These are phyloP conservation scores for human DNA, from an alignment of 2,113 vertebrate species.

Conservation along the genomic window DNA sequence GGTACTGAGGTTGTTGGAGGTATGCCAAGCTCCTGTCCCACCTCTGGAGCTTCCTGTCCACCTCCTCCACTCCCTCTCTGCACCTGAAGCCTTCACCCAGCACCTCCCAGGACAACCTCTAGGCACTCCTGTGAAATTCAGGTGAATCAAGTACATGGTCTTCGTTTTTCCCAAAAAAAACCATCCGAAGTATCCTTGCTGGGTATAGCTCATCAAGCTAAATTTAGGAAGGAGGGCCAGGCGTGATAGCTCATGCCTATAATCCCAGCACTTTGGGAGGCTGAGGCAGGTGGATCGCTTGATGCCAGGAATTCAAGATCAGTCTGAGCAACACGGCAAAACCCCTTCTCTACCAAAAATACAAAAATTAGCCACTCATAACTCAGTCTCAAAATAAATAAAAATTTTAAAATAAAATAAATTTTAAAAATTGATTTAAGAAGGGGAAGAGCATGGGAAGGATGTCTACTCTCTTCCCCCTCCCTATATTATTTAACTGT, in stretches of 20 bases:
- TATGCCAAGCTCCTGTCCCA: not conserved
- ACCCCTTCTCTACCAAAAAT: not conserved
- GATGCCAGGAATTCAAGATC: not conserved
- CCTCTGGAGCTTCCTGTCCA: not conserved
- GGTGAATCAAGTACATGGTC: not conserved
- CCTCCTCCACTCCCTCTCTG: not conserved
- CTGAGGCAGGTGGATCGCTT: not conserved
- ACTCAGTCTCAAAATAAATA: too few species aligned
- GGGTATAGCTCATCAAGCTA: not conserved
- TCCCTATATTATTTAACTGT: not conserved
- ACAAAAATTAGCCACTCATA: not conserved
- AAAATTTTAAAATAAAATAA: too few species aligned
- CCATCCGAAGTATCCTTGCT: not conserved
- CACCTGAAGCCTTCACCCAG: not conserved
- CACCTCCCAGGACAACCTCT: not conserved
- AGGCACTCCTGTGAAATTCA: not conserved
- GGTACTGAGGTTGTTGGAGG: not conserved
- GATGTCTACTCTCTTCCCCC: not conserved
- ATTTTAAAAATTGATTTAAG: too few species aligned
- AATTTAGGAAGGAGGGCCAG: not conserved
- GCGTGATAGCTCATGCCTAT: not conserved
- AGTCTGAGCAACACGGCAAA: not conserved
- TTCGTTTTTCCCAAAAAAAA: not conserved
- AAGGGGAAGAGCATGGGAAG: not conserved
- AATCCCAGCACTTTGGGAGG: not conserved